Percentiles rank a stretch among this genome's conserved stretches.
Evolutionary conservation across 2,797 vertebrate genomes (phyloP).

Genomic region (Parauchenoglanis punctatus): DNA sequence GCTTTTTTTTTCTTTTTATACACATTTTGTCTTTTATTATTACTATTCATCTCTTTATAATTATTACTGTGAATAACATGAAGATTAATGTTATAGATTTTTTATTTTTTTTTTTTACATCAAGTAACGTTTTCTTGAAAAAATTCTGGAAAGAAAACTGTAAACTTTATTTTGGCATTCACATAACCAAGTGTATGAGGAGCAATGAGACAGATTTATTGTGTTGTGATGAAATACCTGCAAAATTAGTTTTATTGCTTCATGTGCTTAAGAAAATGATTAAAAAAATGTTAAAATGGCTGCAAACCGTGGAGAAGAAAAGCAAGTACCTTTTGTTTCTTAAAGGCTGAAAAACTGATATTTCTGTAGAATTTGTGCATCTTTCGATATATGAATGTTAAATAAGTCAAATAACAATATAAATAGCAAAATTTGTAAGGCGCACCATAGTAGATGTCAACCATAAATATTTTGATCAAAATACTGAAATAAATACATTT

Average conservation of each 20-base stretch:
- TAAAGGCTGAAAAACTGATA: slow-evolving; percentile 78
- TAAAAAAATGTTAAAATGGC: slow-evolving; percentile 47
- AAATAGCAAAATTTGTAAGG: slow-evolving; percentile 75
- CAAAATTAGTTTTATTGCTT: slow-evolving; percentile 95
- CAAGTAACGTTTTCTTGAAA: slow-evolving; percentile 91
- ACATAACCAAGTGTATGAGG: slow-evolving; percentile 89
- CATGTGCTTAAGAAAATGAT: slow-evolving; percentile 79
- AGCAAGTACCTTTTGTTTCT: slow-evolving; percentile 63
- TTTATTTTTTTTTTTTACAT: slow-evolving; percentile 83
- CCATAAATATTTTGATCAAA: slow-evolving; percentile 79
- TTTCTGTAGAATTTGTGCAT: slow-evolving; percentile 72
- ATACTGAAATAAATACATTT: slow-evolving; percentile 82
- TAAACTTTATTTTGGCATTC: slow-evolving; percentile 99
- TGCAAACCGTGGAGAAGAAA: slow-evolving; percentile 60
- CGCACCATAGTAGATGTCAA: slow-evolving; percentile 69
- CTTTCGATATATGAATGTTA: slow-evolving; percentile 72
- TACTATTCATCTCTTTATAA: slow-evolving; percentile 72
- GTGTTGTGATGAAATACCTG: slow-evolving; percentile 84
- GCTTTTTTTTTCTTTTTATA: slow-evolving; percentile 84
- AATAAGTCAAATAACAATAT: slow-evolving; percentile 76
- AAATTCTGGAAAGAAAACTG: slow-evolving; percentile 93
- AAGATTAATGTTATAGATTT: slow-evolving; percentile 76
- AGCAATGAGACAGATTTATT: slow-evolving; percentile 86
- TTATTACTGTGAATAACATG: slow-evolving; percentile 73
- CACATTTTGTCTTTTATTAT: slow-evolving; percentile 71